These are phyloP conservation scores for Deroplatys truncata DNA, from an alignment of 2,888 invertebrate genomes.

Conservation along the genomic window DNA sequence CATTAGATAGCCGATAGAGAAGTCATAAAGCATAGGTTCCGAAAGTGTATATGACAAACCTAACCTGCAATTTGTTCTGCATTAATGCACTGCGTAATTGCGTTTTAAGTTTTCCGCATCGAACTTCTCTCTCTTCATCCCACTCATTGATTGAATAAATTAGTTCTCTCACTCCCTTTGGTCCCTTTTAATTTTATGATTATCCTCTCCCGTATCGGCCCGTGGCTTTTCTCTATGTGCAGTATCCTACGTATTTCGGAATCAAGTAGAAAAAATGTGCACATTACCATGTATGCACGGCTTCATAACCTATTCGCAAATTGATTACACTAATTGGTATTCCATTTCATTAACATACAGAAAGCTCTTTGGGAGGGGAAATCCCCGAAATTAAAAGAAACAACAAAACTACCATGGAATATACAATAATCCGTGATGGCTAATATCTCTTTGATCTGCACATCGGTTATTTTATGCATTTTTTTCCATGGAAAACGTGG, in stretches of 20 bases:
- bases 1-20: too few relatives aligned
- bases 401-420: neutral
- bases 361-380: neutral
- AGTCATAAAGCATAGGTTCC: neutral
- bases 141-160: slow-evolving; percentile 7
- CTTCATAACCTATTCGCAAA: slow-evolving; percentile 6
- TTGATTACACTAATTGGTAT: slow-evolving; percentile 18
- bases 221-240: neutral
- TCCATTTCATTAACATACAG: slow-evolving; percentile 17
- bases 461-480: neutral
- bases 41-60: neutral
- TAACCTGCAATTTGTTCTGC: neutral
- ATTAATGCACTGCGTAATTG: neutral
- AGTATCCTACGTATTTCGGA: neutral
- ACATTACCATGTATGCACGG: neutral
- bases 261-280: neutral
- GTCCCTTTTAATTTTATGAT: neutral
- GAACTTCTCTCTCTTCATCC: neutral
- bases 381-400: neutral
- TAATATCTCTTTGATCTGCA: neutral
- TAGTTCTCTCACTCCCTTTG: neutral
- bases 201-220: neutral
- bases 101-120: neutral
- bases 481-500: neutral
- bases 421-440: neutral